A percentile compares a stretch with the other conserved stretches of the same genome.
phyloP scores from a whole-genome alignment of 2,797 vertebrate genomes.

The Tympanoctomys barrerae region DNA sequence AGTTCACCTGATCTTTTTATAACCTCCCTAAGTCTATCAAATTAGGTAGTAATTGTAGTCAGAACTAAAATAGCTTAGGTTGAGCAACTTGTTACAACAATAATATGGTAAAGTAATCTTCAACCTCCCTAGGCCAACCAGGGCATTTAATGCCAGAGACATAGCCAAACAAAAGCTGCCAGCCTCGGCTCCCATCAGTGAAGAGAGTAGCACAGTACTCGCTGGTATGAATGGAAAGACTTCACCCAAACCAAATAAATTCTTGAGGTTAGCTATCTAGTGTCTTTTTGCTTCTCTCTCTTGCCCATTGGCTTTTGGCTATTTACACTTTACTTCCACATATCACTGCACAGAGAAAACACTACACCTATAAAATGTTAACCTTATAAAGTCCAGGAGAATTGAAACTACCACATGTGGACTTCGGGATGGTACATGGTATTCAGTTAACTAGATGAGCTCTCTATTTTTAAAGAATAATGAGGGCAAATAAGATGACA shows the following conservation, averaged over 20 bases:
- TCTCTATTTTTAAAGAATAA: not conserved
- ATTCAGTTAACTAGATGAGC: not conserved
- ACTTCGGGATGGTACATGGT: not conserved
- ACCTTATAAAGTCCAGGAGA: not conserved
- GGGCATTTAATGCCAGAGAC: not conserved
- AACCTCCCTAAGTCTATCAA: not conserved
- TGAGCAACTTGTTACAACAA: not conserved
- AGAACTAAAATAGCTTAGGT: not conserved
- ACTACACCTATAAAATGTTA: not conserved
- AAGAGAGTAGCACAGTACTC: not conserved
- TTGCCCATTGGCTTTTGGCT: not conserved
- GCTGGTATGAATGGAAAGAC: not conserved
- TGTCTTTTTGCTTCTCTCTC: not conserved
- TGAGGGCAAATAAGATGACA: not conserved
- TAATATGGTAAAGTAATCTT: not conserved
- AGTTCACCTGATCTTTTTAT: slow-evolving; percentile 8
- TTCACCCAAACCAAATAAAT: not conserved
- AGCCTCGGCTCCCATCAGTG: not conserved
- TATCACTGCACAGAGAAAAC: slow-evolving; percentile 8
- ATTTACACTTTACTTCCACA: not conserved
- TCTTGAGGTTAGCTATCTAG: not conserved
- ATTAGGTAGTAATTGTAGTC: not conserved
- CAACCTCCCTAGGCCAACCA: not conserved
- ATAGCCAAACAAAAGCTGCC: not conserved
- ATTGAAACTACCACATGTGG: not conserved